phyloP scores from a whole-genome alignment of 2,797 vertebrate genomes.

The Aulostomus chinensis region DNA sequence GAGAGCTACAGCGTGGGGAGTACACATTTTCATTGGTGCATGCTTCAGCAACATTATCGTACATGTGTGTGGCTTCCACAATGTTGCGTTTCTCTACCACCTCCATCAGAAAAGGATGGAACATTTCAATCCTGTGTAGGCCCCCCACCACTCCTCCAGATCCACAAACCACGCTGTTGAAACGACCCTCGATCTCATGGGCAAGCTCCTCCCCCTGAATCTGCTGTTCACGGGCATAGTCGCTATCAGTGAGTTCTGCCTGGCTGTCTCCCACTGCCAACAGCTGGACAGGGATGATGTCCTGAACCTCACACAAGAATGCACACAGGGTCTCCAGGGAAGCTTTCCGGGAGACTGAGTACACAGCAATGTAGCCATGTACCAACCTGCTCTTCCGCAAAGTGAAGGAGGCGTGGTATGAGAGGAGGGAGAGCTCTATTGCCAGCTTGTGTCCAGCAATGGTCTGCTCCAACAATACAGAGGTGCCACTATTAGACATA shows the following conservation, averaged over 20 bases:
- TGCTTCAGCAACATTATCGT: constrained; percentile 92
- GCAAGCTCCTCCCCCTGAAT: constrained; percentile 93
- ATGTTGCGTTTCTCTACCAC: constrained; percentile 92
- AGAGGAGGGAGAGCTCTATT: constrained; percentile 89
- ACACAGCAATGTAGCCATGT: constrained; percentile 94
- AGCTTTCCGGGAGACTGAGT: constrained; percentile 89
- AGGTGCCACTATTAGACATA: constrained; percentile 81
- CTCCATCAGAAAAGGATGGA: constrained; percentile 92
- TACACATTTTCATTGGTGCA: constrained; percentile 89
- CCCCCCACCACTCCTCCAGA: constrained; percentile 82
- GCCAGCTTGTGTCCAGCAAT: constrained; percentile 85
- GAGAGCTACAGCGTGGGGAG: constrained; percentile 90
- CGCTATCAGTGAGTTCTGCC: constrained; percentile 84
- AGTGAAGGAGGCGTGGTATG: constrained; percentile 94
- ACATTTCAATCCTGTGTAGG: constrained; percentile 89
- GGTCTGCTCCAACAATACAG: constrained; percentile 87
- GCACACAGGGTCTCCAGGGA: constrained; percentile 94
- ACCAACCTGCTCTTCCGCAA: constrained; percentile 91
- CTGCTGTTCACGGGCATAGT: constrained; percentile 88
- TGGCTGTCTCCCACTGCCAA: constrained; percentile 89
- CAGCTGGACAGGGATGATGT: constrained; percentile 94
- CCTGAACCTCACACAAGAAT: constrained; percentile 95
- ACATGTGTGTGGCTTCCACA: constrained; percentile 95
- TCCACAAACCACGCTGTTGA: constrained; percentile 84
- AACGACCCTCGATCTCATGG: constrained; percentile 91